Evolutionary conservation across 2,888 invertebrate species (phyloP).

Genomic region (Sphaerophoria rueppellii): DNA sequence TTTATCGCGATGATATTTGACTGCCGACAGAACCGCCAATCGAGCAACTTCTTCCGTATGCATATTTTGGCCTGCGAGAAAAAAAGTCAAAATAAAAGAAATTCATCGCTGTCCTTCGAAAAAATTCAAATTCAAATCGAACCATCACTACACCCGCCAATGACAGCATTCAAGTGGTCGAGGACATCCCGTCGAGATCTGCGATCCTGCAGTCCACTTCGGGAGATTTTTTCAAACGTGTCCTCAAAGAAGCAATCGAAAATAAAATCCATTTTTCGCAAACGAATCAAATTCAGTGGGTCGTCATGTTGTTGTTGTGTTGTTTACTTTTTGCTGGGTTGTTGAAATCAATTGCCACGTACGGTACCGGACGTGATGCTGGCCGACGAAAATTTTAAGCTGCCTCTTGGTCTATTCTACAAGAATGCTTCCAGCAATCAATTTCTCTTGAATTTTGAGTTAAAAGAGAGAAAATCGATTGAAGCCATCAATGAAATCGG

Average conservation of each 20-base stretch:
- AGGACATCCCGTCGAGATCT: conserved; percentile 88
- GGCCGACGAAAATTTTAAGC: background rate
- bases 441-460: conserved; percentile 33
- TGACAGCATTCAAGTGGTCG: conserved; percentile 90
- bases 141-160: conserved; percentile 86
- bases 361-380: background rate
- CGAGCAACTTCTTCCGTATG: conserved; percentile 80
- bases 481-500: conserved; percentile 12
- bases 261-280: conserved; percentile 87
- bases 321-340: background rate
- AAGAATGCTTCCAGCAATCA: conserved; percentile 17
- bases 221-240: conserved; percentile 87
- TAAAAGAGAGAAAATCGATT: background rate
- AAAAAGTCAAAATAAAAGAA: conserved; percentile 4
- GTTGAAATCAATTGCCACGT: background rate
- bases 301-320: background rate
- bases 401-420: conserved; percentile 1
- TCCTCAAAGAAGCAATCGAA: conserved; percentile 91
- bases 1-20: conserved; percentile 81
- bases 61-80: conserved; percentile 79
- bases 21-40: conserved; percentile 80
- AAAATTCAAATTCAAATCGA: conserved; percentile 40
- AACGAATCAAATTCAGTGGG: background rate
- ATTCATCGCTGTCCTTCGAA: background rate
- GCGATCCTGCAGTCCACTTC: conserved; percentile 88